These are phyloP conservation scores for Drosophila flavopinicola DNA, from an alignment of 2,888 invertebrate species.

Conservation along the genomic window DNA sequence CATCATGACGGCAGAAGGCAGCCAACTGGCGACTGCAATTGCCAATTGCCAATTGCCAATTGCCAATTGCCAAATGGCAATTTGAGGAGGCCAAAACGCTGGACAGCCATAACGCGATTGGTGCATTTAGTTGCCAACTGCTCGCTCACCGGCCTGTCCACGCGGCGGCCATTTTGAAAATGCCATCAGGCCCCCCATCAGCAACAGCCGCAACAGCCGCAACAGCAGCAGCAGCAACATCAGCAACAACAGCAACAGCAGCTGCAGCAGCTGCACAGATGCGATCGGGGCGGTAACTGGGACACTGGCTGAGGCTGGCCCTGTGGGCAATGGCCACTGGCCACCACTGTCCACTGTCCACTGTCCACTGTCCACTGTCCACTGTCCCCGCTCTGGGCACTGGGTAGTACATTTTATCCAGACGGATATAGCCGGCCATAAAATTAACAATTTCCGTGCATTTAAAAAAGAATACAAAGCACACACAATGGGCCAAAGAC, in stretches of 20 bases:
- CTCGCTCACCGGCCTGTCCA: slow-evolving; percentile 24
- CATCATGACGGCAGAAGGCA: slow-evolving; percentile 41
- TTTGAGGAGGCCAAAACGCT: slow-evolving; percentile 67
- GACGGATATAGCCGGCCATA: slow-evolving; percentile 73
- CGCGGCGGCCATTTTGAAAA: slow-evolving; percentile 68
- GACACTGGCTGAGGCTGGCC: neutral
- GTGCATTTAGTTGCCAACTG: slow-evolving; percentile 70
- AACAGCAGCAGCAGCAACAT: slow-evolving; percentile 12
- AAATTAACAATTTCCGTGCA: slow-evolving; percentile 78
- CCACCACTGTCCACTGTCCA: too few relatives aligned
- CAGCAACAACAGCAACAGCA: neutral
- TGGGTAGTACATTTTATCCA: slow-evolving; percentile 9
- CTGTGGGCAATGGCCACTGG: neutral
- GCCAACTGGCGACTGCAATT: slow-evolving; percentile 20
- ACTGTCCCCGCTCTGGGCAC: too few relatives aligned
- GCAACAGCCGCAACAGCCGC: slow-evolving; percentile 6
- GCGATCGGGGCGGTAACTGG: slow-evolving; percentile 4
- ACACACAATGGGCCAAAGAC: slow-evolving; percentile 12
- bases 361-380: too few relatives aligned
- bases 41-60: slow-evolving; percentile 28
- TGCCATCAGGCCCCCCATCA: slow-evolving; percentile 29
- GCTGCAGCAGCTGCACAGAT: slow-evolving; percentile 6
- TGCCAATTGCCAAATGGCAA: slow-evolving; percentile 59
- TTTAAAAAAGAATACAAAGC: slow-evolving; percentile 51
- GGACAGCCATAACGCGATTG: slow-evolving; percentile 76